phyloP scores from a whole-genome alignment of 2,113 vertebrate genomes.

The Romanogobio albipinnatus region DNA sequence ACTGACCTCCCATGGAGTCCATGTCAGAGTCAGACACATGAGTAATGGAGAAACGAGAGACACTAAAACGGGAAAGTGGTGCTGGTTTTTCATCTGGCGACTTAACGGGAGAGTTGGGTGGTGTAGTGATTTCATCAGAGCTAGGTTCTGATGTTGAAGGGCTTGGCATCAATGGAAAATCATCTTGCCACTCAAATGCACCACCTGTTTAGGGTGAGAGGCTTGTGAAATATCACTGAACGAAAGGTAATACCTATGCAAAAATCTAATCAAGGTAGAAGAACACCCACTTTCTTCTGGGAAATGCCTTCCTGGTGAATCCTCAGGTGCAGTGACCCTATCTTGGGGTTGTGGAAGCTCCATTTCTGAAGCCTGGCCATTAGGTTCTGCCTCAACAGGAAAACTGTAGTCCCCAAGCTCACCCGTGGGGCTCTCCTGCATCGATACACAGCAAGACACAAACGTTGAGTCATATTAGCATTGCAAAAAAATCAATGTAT shows the following conservation, averaged over 20 bases:
- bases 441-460: constrained; percentile 15
- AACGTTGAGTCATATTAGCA: background rate
- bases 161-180: constrained; percentile 68
- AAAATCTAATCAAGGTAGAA: background rate
- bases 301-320: constrained; percentile 59
- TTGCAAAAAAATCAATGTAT: constrained; percentile 5
- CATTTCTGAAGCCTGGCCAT: constrained; percentile 58
- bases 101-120: constrained; percentile 62
- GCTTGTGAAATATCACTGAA: background rate
- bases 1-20: constrained; percentile 80
- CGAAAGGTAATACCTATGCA: background rate
- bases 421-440: constrained; percentile 92
- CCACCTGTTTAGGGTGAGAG: constrained; percentile 70
- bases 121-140: constrained; percentile 49
- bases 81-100: constrained; percentile 66
- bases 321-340: constrained; percentile 54
- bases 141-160: constrained; percentile 57
- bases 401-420: constrained; percentile 86
- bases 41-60: constrained; percentile 95
- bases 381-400: constrained; percentile 69
- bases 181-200: constrained; percentile 75
- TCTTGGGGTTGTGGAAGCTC: constrained; percentile 53
- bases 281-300: constrained; percentile 76
- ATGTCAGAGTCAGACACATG: constrained; percentile 87
- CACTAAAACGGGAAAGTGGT: constrained; percentile 82